Evolutionary conservation across 2,888 invertebrate genomes (phyloP).

Genomic region (Alsophila aescularia): DNA sequence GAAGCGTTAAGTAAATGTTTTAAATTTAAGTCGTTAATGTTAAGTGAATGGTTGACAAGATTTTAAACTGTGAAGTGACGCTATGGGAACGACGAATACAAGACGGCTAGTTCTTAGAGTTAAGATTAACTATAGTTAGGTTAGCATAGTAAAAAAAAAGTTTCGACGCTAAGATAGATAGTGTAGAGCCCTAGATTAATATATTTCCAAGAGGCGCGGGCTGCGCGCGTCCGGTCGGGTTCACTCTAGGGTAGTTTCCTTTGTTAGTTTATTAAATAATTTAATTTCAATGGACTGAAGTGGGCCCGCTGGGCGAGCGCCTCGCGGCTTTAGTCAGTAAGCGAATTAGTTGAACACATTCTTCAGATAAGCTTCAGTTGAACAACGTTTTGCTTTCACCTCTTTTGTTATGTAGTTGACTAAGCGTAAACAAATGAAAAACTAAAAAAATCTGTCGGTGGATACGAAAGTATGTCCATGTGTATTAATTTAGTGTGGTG

Average conservation of each 20-base stretch:
- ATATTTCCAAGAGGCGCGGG: conserved; percentile 58
- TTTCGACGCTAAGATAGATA: conserved; percentile 81
- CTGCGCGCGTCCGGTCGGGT: conserved; percentile 56
- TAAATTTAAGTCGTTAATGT: conserved; percentile 74
- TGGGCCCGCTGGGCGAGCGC: conserved; percentile 59
- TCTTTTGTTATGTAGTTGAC: conserved; percentile 83
- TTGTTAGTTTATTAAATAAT: conserved; percentile 83
- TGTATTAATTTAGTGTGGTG: conserved; percentile 83
- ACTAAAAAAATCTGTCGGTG: conserved; percentile 75
- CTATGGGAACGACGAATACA: conserved; percentile 65
- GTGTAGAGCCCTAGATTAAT: conserved; percentile 77
- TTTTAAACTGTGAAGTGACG: conserved; percentile 68
- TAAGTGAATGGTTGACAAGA: conserved; percentile 76
- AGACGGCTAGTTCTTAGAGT: conserved; percentile 70
- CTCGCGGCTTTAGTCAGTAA: conserved; percentile 53
- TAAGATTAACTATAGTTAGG: conserved; percentile 82
- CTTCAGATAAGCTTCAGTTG: conserved; percentile 79
- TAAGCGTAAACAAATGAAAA: conserved; percentile 81
- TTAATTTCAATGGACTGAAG: conserved; percentile 83
- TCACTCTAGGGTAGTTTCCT: conserved; percentile 80
- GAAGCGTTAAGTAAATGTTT: conserved; percentile 78
- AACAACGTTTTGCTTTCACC: conserved; percentile 80
- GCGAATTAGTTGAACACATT: conserved; percentile 75
- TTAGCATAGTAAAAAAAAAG: conserved; percentile 77
- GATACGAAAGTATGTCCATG: conserved; percentile 83